phyloP scores from a whole-genome alignment of 2,888 invertebrate genomes.

The Bhutanitis thaidina region DNA sequence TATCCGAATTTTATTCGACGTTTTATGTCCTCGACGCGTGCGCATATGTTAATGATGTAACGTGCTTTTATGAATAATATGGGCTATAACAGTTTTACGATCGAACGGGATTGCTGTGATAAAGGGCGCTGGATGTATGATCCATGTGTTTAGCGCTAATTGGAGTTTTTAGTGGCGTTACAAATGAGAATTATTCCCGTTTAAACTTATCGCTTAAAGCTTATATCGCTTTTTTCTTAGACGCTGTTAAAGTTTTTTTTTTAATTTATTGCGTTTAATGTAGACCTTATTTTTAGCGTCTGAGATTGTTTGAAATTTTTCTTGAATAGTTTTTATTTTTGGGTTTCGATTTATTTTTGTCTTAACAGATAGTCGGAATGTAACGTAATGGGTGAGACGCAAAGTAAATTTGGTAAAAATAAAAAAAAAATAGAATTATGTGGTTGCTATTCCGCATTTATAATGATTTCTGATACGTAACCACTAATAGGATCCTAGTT shows the following conservation, averaged over 20 bases:
- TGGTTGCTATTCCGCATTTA: no score
- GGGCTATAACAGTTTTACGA: slow-evolving; percentile 53
- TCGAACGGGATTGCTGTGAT: slow-evolving; percentile 42
- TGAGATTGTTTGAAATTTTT: no score
- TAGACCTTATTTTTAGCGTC: not conserved
- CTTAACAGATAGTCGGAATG: no score
- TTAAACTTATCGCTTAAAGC: slow-evolving; percentile 15
- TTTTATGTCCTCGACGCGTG: slow-evolving; percentile 56
- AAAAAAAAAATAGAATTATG: no score
- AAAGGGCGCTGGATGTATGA: slow-evolving; percentile 50
- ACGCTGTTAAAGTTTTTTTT: not conserved
- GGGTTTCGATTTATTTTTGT: no score
- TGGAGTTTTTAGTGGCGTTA: slow-evolving; percentile 50
- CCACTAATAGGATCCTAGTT: no score
- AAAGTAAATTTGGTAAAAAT: no score
- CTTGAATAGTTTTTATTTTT: no score
- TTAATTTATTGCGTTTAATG: not conserved
- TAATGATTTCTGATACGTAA: no score
- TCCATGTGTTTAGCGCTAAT: slow-evolving; percentile 62
- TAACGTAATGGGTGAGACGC: no score
- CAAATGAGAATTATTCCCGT: slow-evolving; percentile 32
- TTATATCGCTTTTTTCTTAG: slow-evolving; percentile 17
- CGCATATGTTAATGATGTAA: slow-evolving; percentile 52
- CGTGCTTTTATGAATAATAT: slow-evolving; percentile 38
- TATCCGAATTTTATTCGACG: slow-evolving; percentile 31